Evolutionary conservation across 2,113 vertebrate species (phyloP).

Genomic region (Aldabrachelys gigantea): DNA sequence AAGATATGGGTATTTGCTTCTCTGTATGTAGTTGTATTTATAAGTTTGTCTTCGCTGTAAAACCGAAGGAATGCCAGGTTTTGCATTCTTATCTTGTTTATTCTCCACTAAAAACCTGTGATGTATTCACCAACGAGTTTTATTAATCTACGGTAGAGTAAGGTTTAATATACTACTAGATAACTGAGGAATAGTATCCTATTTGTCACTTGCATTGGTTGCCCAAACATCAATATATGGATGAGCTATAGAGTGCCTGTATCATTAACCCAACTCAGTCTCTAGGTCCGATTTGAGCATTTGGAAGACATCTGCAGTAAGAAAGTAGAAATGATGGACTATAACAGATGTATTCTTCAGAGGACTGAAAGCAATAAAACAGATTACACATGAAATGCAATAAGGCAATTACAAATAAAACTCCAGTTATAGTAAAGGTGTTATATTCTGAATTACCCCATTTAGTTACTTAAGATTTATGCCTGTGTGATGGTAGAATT

Average conservation of each 20-base stretch:
- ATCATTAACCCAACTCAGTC: background rate
- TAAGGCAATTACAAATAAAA: background rate
- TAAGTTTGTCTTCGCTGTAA: background rate
- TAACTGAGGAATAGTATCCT: background rate
- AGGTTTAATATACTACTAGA: background rate
- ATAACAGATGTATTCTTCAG: background rate
- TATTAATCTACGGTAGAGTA: accelerated
- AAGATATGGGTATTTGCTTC: background rate
- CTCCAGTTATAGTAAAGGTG: background rate
- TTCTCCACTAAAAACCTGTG: background rate
- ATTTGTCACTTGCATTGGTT: background rate
- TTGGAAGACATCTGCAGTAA: background rate
- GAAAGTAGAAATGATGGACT: background rate
- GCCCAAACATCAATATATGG: background rate
- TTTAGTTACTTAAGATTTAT: background rate
- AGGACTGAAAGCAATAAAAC: background rate
- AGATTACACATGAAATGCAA: background rate
- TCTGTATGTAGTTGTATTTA: background rate
- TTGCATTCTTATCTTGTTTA: background rate
- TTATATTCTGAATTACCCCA: background rate
- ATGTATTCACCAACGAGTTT: background rate
- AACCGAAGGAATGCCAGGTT: background rate
- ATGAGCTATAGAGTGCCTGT: background rate
- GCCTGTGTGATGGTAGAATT: background rate
- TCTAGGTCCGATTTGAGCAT: accelerated